Percentiles rank a stretch among this genome's conserved stretches.
Conservation (phyloP, 1,140 invertebrate genomes). For the Penaeus chinensis region DNA sequence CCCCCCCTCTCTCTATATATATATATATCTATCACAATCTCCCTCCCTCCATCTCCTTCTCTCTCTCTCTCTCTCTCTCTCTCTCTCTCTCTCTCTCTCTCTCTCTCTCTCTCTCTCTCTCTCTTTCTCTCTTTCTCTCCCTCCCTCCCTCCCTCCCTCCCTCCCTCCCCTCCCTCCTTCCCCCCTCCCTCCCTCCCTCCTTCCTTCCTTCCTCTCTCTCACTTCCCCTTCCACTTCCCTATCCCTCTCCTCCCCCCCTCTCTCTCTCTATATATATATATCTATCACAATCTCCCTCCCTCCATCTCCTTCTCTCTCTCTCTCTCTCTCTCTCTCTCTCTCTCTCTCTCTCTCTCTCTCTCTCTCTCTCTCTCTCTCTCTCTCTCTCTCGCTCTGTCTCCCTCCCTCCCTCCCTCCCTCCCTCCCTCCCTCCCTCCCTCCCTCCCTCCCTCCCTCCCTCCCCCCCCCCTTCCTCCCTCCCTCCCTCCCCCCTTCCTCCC, state of each 20-base stretch:
- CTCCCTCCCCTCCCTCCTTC: neutral
- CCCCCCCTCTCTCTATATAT: too few species aligned
- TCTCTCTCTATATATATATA: slow-evolving; percentile 12
- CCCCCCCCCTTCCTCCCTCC: neutral
- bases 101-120: neutral
- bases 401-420: slow-evolving; percentile 30
- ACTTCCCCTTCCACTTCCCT: neutral
- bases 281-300: neutral
- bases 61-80: neutral
- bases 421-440: slow-evolving; percentile 12
- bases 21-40: too few species aligned
- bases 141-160: neutral
- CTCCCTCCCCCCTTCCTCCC: neutral
- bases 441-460: too few species aligned
- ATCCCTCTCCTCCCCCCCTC: slow-evolving; percentile 22
- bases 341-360: slow-evolving; percentile 7
- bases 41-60: neutral
- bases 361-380: slow-evolving; percentile 23
- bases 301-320: neutral
- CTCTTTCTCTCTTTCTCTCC: neutral
- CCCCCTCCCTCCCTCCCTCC: neutral
- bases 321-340: neutral
- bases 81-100: neutral
- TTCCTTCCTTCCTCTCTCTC: neutral
- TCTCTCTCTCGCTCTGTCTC: slow-evolving; percentile 26